Evolutionary conservation across 2,888 invertebrate species (phyloP).

Genomic region (Tryphoninae sp.): DNA sequence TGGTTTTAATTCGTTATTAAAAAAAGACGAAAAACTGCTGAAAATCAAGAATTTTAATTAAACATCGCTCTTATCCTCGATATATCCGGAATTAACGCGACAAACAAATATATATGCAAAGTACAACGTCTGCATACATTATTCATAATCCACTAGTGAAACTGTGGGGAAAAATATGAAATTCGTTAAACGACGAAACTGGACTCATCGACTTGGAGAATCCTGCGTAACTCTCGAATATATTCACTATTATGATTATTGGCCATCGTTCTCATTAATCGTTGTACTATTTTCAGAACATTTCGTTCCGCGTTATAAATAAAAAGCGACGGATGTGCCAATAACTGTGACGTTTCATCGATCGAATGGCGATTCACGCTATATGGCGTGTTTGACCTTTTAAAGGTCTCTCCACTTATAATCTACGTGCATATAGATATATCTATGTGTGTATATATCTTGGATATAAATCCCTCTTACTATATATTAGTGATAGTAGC

Average conservation of each 20-base stretch:
- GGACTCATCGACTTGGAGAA: conserved; percentile 30
- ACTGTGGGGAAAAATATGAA: conserved; percentile 7
- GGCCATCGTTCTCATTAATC: neutral
- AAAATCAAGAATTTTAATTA: neutral
- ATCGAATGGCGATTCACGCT: conserved; percentile 15
- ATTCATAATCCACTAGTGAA: conserved; percentile 37
- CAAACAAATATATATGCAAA: conserved; percentile 1
- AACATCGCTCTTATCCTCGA: neutral
- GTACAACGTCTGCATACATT: neutral
- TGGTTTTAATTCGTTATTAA: too few relatives aligned
- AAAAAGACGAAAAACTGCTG: neutral
- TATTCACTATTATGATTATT: neutral
- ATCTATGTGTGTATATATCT: neutral
- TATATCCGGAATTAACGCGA: neutral
- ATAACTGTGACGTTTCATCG: neutral
- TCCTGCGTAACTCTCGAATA: neutral
- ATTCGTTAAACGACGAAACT: conserved; percentile 33
- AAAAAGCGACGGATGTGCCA: neutral
- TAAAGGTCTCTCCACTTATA: conserved; percentile 31
- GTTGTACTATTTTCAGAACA: neutral
- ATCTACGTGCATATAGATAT: neutral
- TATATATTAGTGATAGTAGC: conserved; percentile 22
- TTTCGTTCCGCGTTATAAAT: neutral
- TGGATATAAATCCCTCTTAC: conserved; percentile 8
- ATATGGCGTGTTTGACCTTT: conserved; percentile 32